A percentile compares a stretch with the other conserved stretches of the same genome.
phyloP scores from a whole-genome alignment of 2,113 vertebrate genomes.

The Ictidomys tridecemlineatus region DNA sequence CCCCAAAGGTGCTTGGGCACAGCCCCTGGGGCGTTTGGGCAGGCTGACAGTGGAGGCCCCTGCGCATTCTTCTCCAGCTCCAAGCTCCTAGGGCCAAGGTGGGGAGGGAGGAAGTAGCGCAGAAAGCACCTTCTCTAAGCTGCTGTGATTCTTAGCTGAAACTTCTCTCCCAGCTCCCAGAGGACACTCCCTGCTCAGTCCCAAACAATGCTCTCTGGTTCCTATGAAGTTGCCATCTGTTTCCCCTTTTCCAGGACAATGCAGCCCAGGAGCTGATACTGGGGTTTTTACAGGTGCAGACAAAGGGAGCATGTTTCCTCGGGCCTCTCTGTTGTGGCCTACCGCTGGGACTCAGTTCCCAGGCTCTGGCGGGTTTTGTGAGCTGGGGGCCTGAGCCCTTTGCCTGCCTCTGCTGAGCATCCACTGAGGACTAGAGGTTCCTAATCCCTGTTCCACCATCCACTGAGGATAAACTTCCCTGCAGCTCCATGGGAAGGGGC shows the following conservation, averaged over 20 bases:
- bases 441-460: background rate
- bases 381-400: background rate
- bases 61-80: background rate
- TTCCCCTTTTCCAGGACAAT: conserved; percentile 46
- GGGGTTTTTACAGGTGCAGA: background rate
- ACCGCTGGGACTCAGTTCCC: background rate
- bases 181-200: conserved; percentile 5
- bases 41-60: background rate
- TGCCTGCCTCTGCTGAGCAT: background rate
- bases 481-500: background rate
- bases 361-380: rapidly evolving
- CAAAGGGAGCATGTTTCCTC: background rate
- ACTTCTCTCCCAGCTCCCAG: background rate
- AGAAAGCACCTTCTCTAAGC: background rate
- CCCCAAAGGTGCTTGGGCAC: background rate
- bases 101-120: background rate
- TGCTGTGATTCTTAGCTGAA: background rate
- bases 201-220: conserved; percentile 65
- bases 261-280: background rate
- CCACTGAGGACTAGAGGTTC: rapidly evolving
- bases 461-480: background rate
- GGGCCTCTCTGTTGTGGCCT: background rate
- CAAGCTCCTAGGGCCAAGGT: background rate
- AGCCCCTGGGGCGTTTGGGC: background rate
- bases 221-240: conserved; percentile 55